Evolutionary conservation across 92 coral and sea anemone species (phyloP).

Genomic region (Diadumene lineata): DNA sequence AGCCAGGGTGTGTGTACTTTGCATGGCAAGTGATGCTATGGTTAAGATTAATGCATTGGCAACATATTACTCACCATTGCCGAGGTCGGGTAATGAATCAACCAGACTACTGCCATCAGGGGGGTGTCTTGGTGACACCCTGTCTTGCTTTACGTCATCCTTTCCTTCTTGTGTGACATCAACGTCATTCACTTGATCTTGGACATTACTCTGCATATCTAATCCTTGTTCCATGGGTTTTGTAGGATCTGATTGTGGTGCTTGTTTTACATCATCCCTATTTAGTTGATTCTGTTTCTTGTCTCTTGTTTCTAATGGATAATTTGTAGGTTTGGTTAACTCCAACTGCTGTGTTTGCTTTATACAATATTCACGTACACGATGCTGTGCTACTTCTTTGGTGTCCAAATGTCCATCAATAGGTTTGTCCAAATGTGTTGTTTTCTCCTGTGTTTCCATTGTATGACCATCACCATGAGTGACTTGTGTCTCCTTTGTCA

Average conservation of each 20-base stretch:
- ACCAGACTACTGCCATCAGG: slow-evolving; percentile 27
- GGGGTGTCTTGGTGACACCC: slow-evolving; percentile 28
- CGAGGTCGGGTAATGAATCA: slow-evolving; percentile 1
- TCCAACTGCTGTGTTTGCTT: too few relatives aligned
- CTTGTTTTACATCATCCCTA: too few relatives aligned
- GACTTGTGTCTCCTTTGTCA: background rate
- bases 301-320: too few relatives aligned
- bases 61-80: background rate
- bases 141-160: slow-evolving; percentile 8
- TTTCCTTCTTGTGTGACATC: background rate
- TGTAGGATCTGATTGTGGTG: background rate
- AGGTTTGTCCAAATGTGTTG: background rate
- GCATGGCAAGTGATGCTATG: too few relatives aligned
- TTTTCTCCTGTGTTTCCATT: background rate
- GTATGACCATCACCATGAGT: background rate
- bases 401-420: background rate
- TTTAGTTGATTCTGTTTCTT: too few relatives aligned
- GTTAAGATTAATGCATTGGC: background rate
- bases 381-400: too few relatives aligned
- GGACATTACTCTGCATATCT: background rate
- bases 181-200: background rate
- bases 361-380: too few relatives aligned
- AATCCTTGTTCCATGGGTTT: background rate
- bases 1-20: too few relatives aligned
- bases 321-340: too few relatives aligned